phyloP scores from a whole-genome alignment of 1,140 invertebrate species.

The Episyrphus balteatus region DNA sequence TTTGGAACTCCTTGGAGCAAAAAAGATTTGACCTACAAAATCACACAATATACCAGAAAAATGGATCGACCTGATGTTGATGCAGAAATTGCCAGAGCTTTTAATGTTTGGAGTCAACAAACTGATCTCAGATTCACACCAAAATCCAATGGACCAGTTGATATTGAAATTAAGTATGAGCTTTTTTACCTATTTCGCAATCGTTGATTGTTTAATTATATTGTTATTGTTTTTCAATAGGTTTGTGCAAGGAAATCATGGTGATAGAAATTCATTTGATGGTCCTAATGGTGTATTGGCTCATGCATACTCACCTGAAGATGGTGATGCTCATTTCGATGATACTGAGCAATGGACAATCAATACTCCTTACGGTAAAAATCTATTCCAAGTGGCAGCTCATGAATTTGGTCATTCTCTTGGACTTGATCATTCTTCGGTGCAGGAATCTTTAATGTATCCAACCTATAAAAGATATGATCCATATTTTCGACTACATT shows the following conservation, averaged over 20 bases:
- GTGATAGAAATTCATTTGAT: conserved; percentile 89
- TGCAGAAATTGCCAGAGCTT: conserved; percentile 67
- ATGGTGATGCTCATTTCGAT: conserved; percentile 91
- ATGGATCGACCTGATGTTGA: conserved; percentile 62
- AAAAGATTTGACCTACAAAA: conserved; percentile 78
- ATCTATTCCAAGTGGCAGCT: conserved; percentile 89
- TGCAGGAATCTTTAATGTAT: conserved; percentile 80
- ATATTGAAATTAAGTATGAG: conserved; percentile 68
- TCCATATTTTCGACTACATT: conserved; percentile 65
- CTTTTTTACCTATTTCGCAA: neutral
- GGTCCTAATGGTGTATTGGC: conserved; percentile 83
- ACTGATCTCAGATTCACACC: conserved; percentile 74
- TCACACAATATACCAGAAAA: conserved; percentile 73
- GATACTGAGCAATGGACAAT: conserved; percentile 77
- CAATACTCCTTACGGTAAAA: conserved; percentile 65
- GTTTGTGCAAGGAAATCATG: conserved; percentile 80
- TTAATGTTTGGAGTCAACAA: conserved; percentile 73
- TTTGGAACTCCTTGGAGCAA: conserved; percentile 86
- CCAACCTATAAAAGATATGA: conserved; percentile 88
- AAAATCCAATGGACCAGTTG: conserved; percentile 63
- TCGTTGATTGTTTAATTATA: too few species aligned
- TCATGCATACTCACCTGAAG: conserved; percentile 89
- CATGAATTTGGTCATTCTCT: conserved; percentile 94
- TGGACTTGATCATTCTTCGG: conserved; percentile 82
- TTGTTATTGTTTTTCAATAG: conserved; percentile 24